Evolutionary conservation across 2,888 invertebrate species (phyloP).

Genomic region (Caenorhabditis imperialis): DNA sequence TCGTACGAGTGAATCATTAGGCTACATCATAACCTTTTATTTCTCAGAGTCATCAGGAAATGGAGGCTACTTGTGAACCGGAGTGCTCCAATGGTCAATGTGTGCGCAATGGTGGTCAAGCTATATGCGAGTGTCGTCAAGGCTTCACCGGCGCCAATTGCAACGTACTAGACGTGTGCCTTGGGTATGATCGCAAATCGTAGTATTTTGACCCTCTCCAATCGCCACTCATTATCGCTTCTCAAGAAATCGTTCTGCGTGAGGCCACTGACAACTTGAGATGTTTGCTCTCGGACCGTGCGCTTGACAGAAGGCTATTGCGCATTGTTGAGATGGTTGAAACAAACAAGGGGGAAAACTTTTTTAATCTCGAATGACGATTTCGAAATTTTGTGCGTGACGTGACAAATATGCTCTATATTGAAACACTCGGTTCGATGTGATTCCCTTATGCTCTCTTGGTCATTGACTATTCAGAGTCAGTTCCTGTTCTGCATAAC

Average conservation of each 20-base stretch:
- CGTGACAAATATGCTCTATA: no score
- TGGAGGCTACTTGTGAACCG: slow-evolving; percentile 51
- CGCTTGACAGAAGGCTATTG: no score
- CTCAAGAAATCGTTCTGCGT: slow-evolving; percentile 4
- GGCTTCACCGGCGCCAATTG: slow-evolving; percentile 76
- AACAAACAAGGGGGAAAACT: no score
- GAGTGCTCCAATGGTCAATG: slow-evolving; percentile 66
- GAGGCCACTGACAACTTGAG: slow-evolving; percentile 46
- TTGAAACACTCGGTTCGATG: no score
- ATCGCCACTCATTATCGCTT: slow-evolving; percentile 25
- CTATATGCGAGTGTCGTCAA: slow-evolving; percentile 66
- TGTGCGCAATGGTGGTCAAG: slow-evolving; percentile 51
- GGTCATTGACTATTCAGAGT: no score
- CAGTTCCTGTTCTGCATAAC: no score
- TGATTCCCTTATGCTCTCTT: no score
- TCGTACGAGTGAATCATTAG: no score
- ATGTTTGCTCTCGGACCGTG: slow-evolving; percentile 42
- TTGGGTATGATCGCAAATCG: slow-evolving; percentile 70
- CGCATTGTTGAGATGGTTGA: no score
- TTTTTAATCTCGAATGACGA: no score
- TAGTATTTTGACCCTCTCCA: slow-evolving; percentile 9
- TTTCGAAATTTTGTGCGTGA: no score
- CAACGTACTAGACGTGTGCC: slow-evolving; percentile 74
- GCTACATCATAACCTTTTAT: no score
- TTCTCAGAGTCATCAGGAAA: slow-evolving; percentile 15